Evolutionary conservation across 2,797 vertebrate genomes (phyloP).

Genomic region (Platalea minor): DNA sequence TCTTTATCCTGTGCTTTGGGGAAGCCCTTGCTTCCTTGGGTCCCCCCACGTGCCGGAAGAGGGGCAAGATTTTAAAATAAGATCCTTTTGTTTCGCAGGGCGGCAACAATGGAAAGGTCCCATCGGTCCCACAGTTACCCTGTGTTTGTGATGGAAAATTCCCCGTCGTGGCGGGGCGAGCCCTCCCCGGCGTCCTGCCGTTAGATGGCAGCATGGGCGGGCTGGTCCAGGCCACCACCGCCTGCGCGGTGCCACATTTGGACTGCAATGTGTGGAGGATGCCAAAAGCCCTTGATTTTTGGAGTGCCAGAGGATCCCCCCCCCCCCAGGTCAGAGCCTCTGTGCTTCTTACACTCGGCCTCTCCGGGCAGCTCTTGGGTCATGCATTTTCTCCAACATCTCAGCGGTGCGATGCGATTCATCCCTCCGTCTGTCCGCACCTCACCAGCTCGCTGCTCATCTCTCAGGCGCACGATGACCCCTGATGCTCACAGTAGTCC

Average conservation of each 20-base stretch:
- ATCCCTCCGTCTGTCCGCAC: neutral
- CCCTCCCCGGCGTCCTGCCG: neutral
- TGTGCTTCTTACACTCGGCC: neutral
- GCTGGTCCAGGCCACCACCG: neutral
- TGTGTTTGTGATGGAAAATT: conserved; percentile 60
- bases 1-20: neutral
- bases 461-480: neutral
- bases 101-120: conserved; percentile 40
- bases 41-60: neutral
- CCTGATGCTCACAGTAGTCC: neutral
- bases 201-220: conserved; percentile 52
- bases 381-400: neutral
- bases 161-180: neutral
- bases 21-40: conserved; percentile 1
- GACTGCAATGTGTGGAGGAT: neutral
- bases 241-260: fast-evolving
- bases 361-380: neutral
- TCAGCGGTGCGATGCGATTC: neutral
- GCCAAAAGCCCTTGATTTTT: neutral
- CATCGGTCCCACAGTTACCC: conserved; percentile 1
- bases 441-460: neutral
- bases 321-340: neutral
- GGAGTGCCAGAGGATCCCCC: no score
- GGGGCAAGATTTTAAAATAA: conserved; percentile 6
- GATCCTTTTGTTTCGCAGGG: conserved; percentile 36